Evolutionary conservation across 2,113 vertebrate species (phyloP).

Genomic region (Scopus umbretta): DNA sequence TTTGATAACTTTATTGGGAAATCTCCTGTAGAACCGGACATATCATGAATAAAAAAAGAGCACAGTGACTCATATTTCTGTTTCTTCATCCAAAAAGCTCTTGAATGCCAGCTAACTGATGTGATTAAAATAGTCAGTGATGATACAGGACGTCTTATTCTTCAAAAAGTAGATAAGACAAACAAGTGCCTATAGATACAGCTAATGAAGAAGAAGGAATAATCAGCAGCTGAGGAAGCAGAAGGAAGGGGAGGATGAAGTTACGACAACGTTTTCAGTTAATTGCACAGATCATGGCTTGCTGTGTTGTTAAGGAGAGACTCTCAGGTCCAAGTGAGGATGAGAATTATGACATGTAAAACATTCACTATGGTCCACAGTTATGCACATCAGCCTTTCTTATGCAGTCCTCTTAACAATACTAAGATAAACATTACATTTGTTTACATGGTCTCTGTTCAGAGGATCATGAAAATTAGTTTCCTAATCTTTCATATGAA

Average conservation of each 20-base stretch:
- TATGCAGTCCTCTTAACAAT: background rate
- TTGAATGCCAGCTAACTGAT: background rate
- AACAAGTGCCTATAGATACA: background rate
- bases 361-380: background rate
- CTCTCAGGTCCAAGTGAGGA: background rate
- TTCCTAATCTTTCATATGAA: background rate
- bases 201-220: background rate
- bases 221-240: background rate
- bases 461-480: background rate
- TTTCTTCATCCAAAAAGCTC: background rate
- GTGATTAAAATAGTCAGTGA: background rate
- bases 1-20: background rate
- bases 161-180: background rate
- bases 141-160: background rate
- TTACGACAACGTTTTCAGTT: background rate
- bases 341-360: background rate
- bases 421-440: background rate
- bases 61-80: background rate
- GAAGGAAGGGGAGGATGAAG: background rate
- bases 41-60: background rate
- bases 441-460: background rate
- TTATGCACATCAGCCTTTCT: background rate
- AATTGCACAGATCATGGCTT: background rate
- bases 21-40: background rate
- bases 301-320: background rate